Evolutionary conservation across 2,113 vertebrate species (phyloP).

Genomic region (Larimichthys polyactis): DNA sequence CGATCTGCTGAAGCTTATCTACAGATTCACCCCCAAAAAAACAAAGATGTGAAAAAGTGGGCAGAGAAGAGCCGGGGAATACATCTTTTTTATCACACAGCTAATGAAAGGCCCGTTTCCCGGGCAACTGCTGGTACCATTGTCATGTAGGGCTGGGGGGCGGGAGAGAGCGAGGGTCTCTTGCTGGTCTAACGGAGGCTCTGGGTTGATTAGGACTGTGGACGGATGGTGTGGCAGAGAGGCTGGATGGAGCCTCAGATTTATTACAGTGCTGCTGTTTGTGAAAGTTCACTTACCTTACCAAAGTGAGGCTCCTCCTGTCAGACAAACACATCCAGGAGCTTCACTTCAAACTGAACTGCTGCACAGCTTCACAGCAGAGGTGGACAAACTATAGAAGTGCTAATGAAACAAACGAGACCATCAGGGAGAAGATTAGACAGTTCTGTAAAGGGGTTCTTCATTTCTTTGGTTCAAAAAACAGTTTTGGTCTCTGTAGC

Average conservation of each 20-base stretch:
- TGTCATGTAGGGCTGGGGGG: constrained; percentile 65
- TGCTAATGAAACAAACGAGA: too few relatives aligned
- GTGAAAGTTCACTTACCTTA: constrained; percentile 61
- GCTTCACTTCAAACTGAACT: background rate
- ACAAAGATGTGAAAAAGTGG: constrained; percentile 39
- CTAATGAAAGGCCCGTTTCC: constrained; percentile 79
- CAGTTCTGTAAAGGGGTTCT: too few relatives aligned
- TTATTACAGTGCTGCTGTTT: constrained; percentile 73
- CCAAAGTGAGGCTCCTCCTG: constrained; percentile 16
- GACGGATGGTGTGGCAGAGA: constrained; percentile 29
- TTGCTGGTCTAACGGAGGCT: constrained; percentile 42
- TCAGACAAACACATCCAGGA: background rate
- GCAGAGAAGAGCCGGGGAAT: constrained; percentile 65
- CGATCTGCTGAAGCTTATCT: constrained; percentile 58
- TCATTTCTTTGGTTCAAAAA: too few relatives aligned
- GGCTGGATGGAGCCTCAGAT: constrained; percentile 67
- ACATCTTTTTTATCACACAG: constrained; percentile 86
- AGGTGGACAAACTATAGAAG: background rate
- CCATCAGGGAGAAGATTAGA: too few relatives aligned
- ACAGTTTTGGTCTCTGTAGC: too few relatives aligned
- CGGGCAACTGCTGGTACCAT: constrained; percentile 77
- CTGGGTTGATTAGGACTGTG: constrained; percentile 42
- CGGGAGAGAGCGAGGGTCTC: constrained; percentile 36
- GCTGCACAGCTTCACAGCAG: background rate
- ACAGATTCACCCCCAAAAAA: constrained; percentile 18